Evolutionary conservation across 2,888 invertebrate species (phyloP).

Genomic region (Caprella mutica): DNA sequence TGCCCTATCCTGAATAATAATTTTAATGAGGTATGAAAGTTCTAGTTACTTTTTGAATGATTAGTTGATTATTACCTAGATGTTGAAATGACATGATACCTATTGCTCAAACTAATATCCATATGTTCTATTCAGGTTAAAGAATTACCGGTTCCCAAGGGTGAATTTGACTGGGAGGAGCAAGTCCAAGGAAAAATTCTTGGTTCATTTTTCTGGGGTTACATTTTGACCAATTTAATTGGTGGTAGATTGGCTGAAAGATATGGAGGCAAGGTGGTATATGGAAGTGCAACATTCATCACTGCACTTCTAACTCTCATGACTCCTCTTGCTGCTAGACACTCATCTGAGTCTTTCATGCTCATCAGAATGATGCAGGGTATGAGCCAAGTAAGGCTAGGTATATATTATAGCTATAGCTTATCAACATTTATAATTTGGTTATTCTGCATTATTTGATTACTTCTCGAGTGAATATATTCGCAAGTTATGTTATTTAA

Average conservation of each 20-base stretch:
- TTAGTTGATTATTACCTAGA: no score
- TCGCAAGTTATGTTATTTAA: no score
- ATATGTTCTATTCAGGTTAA: not conserved
- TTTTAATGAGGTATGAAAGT: no score
- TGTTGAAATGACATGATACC: not conserved
- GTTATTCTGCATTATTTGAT: no score
- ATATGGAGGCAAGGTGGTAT: not conserved
- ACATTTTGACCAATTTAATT: slow-evolving; percentile 1
- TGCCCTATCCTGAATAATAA: no score
- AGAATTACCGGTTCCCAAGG: not conserved
- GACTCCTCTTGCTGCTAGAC: not conserved
- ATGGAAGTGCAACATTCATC: not conserved
- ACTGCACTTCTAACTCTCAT: not conserved
- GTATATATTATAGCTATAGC: no score
- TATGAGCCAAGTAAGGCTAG: not conserved
- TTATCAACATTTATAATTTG: no score
- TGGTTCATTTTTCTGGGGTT: not conserved
- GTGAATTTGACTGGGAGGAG: not conserved
- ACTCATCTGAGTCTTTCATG: not conserved
- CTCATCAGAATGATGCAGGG: not conserved
- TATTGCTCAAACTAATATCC: not conserved
- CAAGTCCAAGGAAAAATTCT: not conserved
- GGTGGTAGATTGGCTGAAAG: not conserved
- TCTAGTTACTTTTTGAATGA: no score
- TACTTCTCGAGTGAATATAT: no score